phyloP scores from a whole-genome alignment of 2,113 vertebrate species.

The Xenopus tropicalis region DNA sequence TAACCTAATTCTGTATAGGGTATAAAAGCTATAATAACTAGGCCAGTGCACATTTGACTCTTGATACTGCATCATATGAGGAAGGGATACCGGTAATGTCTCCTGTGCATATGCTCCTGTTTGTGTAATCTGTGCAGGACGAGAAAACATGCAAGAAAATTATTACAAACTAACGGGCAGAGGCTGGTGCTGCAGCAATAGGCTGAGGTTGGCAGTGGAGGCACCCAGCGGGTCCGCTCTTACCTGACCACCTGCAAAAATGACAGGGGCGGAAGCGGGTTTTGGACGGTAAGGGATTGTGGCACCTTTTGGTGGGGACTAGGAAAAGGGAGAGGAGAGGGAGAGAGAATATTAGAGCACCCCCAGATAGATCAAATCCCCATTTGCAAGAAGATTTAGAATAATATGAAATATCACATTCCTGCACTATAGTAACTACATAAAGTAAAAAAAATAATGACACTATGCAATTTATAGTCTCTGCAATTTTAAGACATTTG shows the following conservation, averaged over 20 bases:
- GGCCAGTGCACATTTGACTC: too few relatives aligned
- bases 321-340: slow-evolving; percentile 69
- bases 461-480: too few relatives aligned
- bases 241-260: slow-evolving; percentile 75
- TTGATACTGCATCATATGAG: slow-evolving; percentile 10
- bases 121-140: slow-evolving; percentile 30
- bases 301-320: slow-evolving; percentile 92
- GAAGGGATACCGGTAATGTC: neutral
- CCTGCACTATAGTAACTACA: too few relatives aligned
- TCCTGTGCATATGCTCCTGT: slow-evolving; percentile 21
- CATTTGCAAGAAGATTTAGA: neutral
- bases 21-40: too few relatives aligned
- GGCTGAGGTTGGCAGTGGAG: slow-evolving; percentile 77
- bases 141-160: slow-evolving; percentile 52
- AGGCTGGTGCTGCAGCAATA: slow-evolving; percentile 80
- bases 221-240: slow-evolving; percentile 70
- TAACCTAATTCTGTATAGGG: too few relatives aligned
- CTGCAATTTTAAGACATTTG: too few relatives aligned
- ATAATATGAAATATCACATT: neutral
- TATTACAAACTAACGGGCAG: slow-evolving; percentile 77
- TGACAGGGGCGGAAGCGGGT: slow-evolving; percentile 71
- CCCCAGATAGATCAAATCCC: slow-evolving; percentile 51
- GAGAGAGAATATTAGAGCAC: slow-evolving; percentile 77
- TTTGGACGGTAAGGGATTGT: slow-evolving; percentile 91
- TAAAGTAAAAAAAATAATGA: too few relatives aligned